Evolutionary conservation across 2,797 vertebrate genomes (phyloP), one percentile per base, ranked within the genome.

Genomic region (Brachyrhaphis roseni): DNA sequence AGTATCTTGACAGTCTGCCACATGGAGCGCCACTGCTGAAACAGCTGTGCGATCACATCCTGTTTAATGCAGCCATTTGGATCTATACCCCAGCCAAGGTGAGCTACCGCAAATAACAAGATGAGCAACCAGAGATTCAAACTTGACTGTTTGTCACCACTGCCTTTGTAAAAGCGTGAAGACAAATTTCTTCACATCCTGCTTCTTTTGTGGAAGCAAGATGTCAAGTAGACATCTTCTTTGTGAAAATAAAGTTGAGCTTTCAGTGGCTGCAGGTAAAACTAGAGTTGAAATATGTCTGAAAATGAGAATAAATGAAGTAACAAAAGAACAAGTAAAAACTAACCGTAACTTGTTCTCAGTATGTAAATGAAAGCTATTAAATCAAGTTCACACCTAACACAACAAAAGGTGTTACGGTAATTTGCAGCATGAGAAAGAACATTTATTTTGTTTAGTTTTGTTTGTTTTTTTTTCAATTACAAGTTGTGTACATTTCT

Each of bases 11-110:
- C 77, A 97, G 97, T n/a, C 94, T 99, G 79, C 96, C 97, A 55
- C 98, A 99, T 18, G 98, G 98, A 74, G 98, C 98, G 12, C 97
- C 98, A 8, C 95, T 99, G 53, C 91, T 99, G 79, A 99, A 99
- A 87, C 98, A 99, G 89, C 97, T 99, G 83, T 96, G 95, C 86
- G 95, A 96, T 91, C 95, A 95, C 82, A 90, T 94, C 84, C 90
- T 95, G 88, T 99, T 99, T 94, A 95, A 95, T 73, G 89, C 95
- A 11, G 94, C 94, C 89, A 94, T 99, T 93, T 99, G 98, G 98
- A 99, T 99, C 93, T 88, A 95, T 89, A 94, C 93, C 55, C 94
- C 94, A 18, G 91, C 93, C 77, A 94, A 95, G 94, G 95, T 95
- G 86, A 95, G 95, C 76, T 72, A 53, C 78, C 39, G 53, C 64